phyloP scores from a whole-genome alignment of 2,888 invertebrate species.

The Bellardia pandia region DNA sequence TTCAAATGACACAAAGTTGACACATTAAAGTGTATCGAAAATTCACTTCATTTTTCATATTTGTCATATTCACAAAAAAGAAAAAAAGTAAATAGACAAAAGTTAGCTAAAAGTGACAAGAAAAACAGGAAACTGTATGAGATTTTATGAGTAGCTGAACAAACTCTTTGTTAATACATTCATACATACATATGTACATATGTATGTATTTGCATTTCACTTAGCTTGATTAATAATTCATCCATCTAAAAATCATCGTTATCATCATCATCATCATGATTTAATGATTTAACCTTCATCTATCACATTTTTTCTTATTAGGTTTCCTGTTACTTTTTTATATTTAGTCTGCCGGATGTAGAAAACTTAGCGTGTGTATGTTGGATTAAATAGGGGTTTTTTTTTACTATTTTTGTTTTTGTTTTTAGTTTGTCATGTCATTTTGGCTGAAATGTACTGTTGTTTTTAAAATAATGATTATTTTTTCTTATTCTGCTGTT shows the following conservation, averaged over 20 bases:
- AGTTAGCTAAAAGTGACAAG: no score
- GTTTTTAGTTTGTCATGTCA: constrained; percentile 14
- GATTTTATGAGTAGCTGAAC: neutral
- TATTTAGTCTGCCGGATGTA: constrained; percentile 17
- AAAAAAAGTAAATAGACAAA: neutral
- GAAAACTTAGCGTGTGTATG: constrained; percentile 1
- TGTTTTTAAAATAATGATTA: constrained; percentile 50
- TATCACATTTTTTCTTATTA: constrained; percentile 27
- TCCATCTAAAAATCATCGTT: constrained; percentile 26
- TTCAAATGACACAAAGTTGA: neutral
- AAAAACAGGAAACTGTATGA: neutral
- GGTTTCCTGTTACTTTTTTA: neutral
- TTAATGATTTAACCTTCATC: constrained; percentile 55
- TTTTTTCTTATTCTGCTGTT: constrained; percentile 32
- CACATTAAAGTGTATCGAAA: neutral
- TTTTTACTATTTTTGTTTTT: neutral
- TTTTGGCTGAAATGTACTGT: constrained; percentile 46
- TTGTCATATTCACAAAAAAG: neutral
- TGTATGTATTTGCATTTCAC: constrained; percentile 29
- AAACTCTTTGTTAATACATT: neutral
- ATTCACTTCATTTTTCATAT: neutral
- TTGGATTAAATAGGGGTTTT: neutral
- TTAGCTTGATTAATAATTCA: constrained; percentile 62
- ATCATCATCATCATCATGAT: constrained; percentile 31
- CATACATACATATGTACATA: neutral